Evolutionary conservation across 2,113 vertebrate species (phyloP).

Genomic region (Dermatemys mawii): DNA sequence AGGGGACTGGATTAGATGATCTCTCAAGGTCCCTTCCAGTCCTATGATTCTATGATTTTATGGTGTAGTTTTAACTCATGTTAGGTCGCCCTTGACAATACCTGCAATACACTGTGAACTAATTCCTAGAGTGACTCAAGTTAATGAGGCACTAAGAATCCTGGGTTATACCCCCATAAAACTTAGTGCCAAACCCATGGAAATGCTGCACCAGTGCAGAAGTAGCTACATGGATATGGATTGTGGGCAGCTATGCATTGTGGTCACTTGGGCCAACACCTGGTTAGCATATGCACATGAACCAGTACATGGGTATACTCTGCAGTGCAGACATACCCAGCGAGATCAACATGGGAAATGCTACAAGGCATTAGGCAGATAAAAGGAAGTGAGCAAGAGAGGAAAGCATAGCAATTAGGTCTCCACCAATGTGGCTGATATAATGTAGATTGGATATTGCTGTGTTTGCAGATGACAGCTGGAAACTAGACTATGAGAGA

Average conservation of each 20-base stretch:
- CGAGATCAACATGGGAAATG: not conserved
- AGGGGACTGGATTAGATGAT: too few species aligned
- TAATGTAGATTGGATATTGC: not conserved
- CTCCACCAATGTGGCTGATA: not conserved
- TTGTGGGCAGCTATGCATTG: not conserved
- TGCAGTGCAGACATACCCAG: not conserved
- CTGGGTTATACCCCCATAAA: not conserved
- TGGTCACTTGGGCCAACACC: not conserved
- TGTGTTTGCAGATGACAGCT: not conserved
- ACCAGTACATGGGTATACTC: not conserved
- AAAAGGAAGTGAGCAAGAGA: not conserved
- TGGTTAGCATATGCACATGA: not conserved
- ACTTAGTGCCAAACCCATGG: not conserved
- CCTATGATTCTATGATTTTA: too few species aligned
- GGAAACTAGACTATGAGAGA: not conserved
- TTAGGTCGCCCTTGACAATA: not conserved
- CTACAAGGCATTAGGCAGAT: not conserved
- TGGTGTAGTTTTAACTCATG: not conserved
- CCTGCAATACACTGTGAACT: not conserved
- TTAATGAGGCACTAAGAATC: not conserved
- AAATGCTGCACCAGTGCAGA: not conserved
- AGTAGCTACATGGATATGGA: not conserved
- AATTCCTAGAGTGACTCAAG: not conserved
- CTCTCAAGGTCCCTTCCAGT: too few species aligned
- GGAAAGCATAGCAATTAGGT: not conserved